Base-by-base conservation (phyloP, 2,888 invertebrate genomes). In the Eupithecia dodoneata region DNA sequence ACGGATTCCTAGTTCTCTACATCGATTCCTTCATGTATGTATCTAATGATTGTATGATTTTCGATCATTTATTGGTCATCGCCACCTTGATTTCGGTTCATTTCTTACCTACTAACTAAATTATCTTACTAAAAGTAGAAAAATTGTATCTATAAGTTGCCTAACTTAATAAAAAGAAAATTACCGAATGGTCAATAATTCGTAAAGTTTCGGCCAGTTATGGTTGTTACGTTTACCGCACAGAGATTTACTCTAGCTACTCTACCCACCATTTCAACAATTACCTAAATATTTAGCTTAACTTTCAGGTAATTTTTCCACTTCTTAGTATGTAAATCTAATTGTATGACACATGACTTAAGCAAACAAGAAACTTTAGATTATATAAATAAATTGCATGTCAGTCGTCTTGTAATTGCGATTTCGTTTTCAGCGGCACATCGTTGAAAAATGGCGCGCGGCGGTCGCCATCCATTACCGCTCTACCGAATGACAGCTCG, bases 401-500 rank as follows among this genome's bases (percentile, higher is more conserved):
- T 78, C 82, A 77, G 76, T 79, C 77, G 76, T 75, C 72, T 72
- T 73, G 81, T 84, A 83, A 87, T 87, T 85, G 79, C 80, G 79
- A 80, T 83, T 85, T 77, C 55, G 80, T 83, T 83, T 85, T 83
- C 83, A 82, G 82, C 79, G 75, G 65, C 74, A 75, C 79, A 73
- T 76, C 80, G 77, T 80, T 87, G 88, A 87, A 87, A 88, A 86
- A 87, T 85, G 85, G 84, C 82, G 79, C 76, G 79, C 76, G 79
- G 75, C 77, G 81, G 82, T 79, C 82, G 79, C 83, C 87, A 88
- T 88, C 83, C 83, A 84, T 89, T 85, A 87, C 81, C 81, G 83
- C 82, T 79, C 83, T 79, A 85, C 82, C 87, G 84, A 82, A 77
- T 78, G 89, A 85, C 87, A 84, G 85, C 83, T 86, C 84, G 86